Conservation (phyloP, 1,140 invertebrate species). For the Nymphalis io region DNA sequence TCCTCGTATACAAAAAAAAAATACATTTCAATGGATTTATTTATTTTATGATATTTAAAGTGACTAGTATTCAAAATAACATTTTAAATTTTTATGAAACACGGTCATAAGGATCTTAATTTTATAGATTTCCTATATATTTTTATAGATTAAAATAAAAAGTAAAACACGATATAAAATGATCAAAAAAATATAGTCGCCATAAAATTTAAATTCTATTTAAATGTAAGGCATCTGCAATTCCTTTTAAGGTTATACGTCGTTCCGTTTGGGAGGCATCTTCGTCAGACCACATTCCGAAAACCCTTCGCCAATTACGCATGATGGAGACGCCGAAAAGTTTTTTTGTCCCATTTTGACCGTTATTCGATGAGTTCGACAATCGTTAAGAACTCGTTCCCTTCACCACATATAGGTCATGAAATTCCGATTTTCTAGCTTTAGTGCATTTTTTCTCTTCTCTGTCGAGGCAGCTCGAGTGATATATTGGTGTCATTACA, state of each 20-base stretch:
- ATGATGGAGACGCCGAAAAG: slow-evolving; percentile 54
- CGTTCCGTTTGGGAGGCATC: slow-evolving; percentile 66
- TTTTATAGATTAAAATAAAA: slow-evolving; percentile 6
- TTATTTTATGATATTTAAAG: not conserved
- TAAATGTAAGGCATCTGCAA: slow-evolving; percentile 58
- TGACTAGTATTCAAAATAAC: not conserved
- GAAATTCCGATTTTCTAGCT: slow-evolving; percentile 74
- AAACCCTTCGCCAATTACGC: slow-evolving; percentile 67
- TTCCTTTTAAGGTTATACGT: slow-evolving; percentile 57
- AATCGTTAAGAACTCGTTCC: slow-evolving; percentile 65
- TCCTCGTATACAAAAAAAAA: slow-evolving; percentile 46
- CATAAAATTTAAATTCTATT: slow-evolving; percentile 68
- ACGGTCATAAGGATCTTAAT: not conserved
- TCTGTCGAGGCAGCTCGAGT: slow-evolving; percentile 46
- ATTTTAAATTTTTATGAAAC: not conserved
- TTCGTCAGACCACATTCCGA: slow-evolving; percentile 68
- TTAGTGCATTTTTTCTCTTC: slow-evolving; percentile 57
- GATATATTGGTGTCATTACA: slow-evolving; percentile 69
- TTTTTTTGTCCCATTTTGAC: slow-evolving; percentile 58
- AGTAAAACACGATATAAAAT: slow-evolving; percentile 21
- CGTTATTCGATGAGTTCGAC: slow-evolving; percentile 68
- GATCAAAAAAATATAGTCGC: slow-evolving; percentile 22
- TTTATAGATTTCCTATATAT: not conserved
- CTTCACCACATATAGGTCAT: slow-evolving; percentile 50
- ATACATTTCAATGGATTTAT: slow-evolving; percentile 10